phyloP scores from a whole-genome alignment of 2,113 vertebrate genomes.

The Sarotherodon lohbergeri region DNA sequence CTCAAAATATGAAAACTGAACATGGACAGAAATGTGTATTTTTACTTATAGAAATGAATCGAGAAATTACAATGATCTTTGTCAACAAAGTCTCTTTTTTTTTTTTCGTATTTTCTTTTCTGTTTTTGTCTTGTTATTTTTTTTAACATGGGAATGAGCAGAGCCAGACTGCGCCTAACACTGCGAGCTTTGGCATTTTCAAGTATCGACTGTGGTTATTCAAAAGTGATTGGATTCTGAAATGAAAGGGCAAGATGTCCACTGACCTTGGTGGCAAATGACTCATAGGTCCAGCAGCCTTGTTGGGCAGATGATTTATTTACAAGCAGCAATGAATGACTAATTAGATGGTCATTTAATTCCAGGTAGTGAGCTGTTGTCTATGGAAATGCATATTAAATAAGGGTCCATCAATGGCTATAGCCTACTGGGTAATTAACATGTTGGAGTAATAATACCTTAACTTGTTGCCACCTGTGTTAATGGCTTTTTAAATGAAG shows the following conservation, averaged over 20 bases:
- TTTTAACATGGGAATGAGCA: neutral
- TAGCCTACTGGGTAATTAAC: neutral
- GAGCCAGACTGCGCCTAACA: neutral
- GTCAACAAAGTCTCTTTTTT: neutral
- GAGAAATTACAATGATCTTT: neutral
- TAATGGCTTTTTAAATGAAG: neutral
- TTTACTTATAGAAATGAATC: neutral
- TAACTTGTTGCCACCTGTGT: neutral
- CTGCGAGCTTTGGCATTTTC: neutral
- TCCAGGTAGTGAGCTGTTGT: neutral
- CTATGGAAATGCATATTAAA: neutral
- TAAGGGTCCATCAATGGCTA: neutral
- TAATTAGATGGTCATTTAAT: neutral
- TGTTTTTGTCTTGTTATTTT: neutral
- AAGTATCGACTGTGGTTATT: neutral
- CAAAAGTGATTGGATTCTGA: neutral
- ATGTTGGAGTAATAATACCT: neutral
- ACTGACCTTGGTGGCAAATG: neutral
- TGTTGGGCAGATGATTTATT: neutral
- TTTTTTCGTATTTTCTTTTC: neutral
- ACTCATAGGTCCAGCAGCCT: neutral
- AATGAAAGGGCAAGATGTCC: neutral
- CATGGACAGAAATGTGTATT: accelerated
- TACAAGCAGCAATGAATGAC: neutral
- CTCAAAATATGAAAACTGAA: neutral